Base-by-base conservation (phyloP, 2,797 vertebrate species). In the Sebastes minor region DNA sequence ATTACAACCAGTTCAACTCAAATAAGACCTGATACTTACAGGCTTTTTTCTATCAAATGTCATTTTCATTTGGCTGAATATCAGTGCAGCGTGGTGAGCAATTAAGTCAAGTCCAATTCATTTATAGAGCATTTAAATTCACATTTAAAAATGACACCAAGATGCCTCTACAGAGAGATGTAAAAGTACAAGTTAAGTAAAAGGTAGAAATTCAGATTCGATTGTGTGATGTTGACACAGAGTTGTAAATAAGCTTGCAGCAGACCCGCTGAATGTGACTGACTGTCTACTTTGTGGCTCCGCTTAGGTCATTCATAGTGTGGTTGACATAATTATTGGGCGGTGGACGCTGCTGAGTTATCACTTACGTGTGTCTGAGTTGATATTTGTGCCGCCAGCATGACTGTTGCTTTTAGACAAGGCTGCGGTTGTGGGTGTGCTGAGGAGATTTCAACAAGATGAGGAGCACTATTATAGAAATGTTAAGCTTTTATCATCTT, bases 271-370 rank as follows among this genome's bases (percentile, higher is more conserved):
- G 75, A 89, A 53, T 82, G 73, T 75, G 71, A 64, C 79, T 80
- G 77, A 77, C 71, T 75, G 78, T 69, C 28, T 49, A 6, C 76
- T 76, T 59, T 79, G 83, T 35, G 72, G 80, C 66, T 74, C 16
- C 9, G 61, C 78, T 11, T 35, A 32, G 74, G 78, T 84, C 85
- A 72, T 20, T 81, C 79, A n/a, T 4, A 10, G 10, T 78, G 82
- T 20, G 84, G 84, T 71, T 49, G 64, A 28, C 22, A 22, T 91
- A 88, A 93, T 92, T 49, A 84, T 42, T 33, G 82, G 84, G 76
- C 73, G 85, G 79, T 64, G 67, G 74, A 86, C 73, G 2, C 55
- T 16, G 86, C 78, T 85, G 86, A 87, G 71, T 67, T 74, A 76
- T 81, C 78, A 75, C 56, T 22, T 53, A 56, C 32, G 71, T 74